Evolutionary conservation across 2,113 vertebrate species (phyloP).

Genomic region (Lepus americanus): DNA sequence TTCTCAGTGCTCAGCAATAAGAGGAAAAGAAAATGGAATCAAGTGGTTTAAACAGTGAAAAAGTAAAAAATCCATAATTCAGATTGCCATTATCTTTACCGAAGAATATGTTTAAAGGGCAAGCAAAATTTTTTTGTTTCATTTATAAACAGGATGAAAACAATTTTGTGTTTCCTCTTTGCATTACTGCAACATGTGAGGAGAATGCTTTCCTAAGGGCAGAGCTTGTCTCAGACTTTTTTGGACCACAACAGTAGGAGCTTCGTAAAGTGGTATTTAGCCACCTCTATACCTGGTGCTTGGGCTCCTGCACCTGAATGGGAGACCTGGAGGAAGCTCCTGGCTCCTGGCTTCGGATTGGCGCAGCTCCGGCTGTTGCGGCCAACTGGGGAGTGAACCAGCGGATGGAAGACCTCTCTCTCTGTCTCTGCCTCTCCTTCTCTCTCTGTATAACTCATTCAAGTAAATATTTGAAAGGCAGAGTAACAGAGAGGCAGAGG

Average conservation of each 20-base stretch:
- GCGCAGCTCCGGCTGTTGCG: no score
- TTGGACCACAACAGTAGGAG: not conserved
- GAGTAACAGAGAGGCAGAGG: no score
- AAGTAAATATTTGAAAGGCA: no score
- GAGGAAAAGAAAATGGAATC: conserved; percentile 9
- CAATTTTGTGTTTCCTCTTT: not conserved
- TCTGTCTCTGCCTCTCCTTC: no score
- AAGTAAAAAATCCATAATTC: conserved; percentile 22
- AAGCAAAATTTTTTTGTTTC: conserved; percentile 26
- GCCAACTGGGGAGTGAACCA: no score
- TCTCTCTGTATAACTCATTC: no score
- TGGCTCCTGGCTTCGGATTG: no score
- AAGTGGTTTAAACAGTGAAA: conserved; percentile 12
- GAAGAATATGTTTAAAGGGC: not conserved
- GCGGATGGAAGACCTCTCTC: no score
- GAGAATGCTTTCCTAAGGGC: not conserved
- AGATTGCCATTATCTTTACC: not conserved
- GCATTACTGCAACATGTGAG: not conserved
- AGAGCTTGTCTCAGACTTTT: not conserved
- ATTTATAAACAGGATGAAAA: conserved; percentile 4
- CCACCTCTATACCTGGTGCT: not conserved
- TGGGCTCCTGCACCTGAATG: no score
- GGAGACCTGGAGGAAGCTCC: no score
- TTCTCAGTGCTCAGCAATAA: not conserved
- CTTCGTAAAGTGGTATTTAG: conserved; percentile 7